Percentiles rank a stretch among this genome's conserved stretches.
phyloP scores from a whole-genome alignment of 2,797 vertebrate genomes.

The Oryzias sinensis region DNA sequence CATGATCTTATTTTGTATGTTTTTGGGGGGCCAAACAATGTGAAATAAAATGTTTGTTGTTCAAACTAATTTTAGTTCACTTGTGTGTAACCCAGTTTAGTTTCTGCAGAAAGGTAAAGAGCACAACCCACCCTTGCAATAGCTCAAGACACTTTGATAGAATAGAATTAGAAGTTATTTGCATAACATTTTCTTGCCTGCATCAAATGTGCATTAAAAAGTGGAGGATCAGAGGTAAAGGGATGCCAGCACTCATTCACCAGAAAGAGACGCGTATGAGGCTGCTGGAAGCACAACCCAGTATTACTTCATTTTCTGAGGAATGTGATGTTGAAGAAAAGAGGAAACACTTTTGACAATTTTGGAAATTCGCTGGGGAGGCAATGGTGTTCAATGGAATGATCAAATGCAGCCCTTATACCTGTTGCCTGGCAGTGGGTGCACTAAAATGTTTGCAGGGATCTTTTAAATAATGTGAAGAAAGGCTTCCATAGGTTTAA shows the following conservation, averaged over 20 bases:
- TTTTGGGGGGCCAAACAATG: too few species aligned
- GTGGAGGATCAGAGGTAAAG: conserved; percentile 10
- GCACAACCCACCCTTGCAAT: background rate
- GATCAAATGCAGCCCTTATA: too few species aligned
- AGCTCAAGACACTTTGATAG: conserved; percentile 25
- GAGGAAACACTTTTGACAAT: too few species aligned
- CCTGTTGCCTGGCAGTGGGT: too few species aligned
- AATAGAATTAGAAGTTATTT: conserved; percentile 23
- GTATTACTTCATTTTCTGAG: too few species aligned
- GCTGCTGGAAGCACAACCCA: background rate
- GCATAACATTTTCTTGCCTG: conserved; percentile 17
- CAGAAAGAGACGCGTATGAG: background rate
- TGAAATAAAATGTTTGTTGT: conserved; percentile 1
- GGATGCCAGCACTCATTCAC: background rate
- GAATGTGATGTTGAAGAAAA: too few species aligned
- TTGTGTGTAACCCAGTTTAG: conserved; percentile 5
- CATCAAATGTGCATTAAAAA: conserved; percentile 9
- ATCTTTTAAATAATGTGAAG: too few species aligned
- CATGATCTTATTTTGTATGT: too few species aligned
- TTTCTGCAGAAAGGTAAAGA: conserved; percentile 24
- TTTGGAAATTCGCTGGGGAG: too few species aligned
- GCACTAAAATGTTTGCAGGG: too few species aligned
- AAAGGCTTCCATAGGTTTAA: too few species aligned
- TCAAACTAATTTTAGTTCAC: conserved; percentile 17
- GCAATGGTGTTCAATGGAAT: too few species aligned